Percentiles rank a stretch among this genome's conserved stretches.
phyloP scores from a whole-genome alignment of 2,888 invertebrate species.

The Athalia rosae region DNA sequence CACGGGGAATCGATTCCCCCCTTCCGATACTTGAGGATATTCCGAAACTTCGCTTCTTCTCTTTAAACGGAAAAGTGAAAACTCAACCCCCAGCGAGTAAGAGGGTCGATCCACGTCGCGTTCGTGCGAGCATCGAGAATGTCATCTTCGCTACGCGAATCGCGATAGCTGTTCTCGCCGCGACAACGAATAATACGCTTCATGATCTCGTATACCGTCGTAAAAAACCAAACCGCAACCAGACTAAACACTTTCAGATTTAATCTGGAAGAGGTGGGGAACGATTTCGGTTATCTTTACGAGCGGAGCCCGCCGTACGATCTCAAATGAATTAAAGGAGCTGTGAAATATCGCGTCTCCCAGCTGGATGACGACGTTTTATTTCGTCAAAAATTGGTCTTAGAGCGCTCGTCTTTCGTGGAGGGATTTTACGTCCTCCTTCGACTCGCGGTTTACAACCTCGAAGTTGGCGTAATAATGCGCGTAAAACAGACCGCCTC shows the following conservation, averaged over 20 bases:
- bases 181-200: too few relatives aligned
- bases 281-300: constrained; percentile 14
- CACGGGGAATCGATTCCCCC: constrained; percentile 14
- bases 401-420: not conserved
- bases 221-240: too few relatives aligned
- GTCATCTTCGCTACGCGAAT: not conserved
- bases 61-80: not conserved
- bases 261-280: not conserved
- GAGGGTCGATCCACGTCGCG: not conserved
- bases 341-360: not conserved
- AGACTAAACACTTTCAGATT: not conserved
- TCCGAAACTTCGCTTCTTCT: not conserved
- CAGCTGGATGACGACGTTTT: not conserved
- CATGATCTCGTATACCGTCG: too few relatives aligned
- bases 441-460: constrained; percentile 16
- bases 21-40: not conserved
- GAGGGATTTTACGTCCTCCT: constrained; percentile 18
- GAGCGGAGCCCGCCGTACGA: not conserved
- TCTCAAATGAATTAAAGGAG: constrained; percentile 3
- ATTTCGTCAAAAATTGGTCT: constrained; percentile 2
- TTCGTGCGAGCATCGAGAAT: not conserved
- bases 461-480: not conserved
- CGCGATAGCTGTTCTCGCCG: not conserved
- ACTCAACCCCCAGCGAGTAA: not conserved
- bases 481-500: not conserved